These are phyloP conservation scores for Drosophila murphyi DNA, from an alignment of 1,140 invertebrate genomes.

Conservation along the genomic window DNA sequence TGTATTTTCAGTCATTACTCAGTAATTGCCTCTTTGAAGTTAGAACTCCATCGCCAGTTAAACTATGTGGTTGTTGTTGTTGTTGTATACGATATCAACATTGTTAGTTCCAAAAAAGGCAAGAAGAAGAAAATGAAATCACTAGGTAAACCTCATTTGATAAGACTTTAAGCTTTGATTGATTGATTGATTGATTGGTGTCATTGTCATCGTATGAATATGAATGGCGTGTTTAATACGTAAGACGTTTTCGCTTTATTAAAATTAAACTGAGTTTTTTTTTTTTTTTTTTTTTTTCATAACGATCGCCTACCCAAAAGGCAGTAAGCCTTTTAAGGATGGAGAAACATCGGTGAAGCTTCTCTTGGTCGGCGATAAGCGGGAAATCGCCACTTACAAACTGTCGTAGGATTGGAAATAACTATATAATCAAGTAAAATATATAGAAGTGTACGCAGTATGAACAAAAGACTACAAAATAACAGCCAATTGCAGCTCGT, in stretches of 20 bases:
- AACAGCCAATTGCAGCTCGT: slow-evolving; percentile 80
- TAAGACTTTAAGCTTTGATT: slow-evolving; percentile 69
- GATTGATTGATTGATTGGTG: slow-evolving; percentile 48
- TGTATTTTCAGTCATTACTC: slow-evolving; percentile 86
- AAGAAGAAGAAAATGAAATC: slow-evolving; percentile 79
- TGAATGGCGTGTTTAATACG: slow-evolving; percentile 40
- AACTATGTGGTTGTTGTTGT: slow-evolving; percentile 87
- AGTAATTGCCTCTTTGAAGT: slow-evolving; percentile 97
- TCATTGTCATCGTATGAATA: slow-evolving; percentile 45
- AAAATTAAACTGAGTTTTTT: slow-evolving; percentile 10
- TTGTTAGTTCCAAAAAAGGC: slow-evolving; percentile 77
- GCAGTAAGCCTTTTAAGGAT: slow-evolving; percentile 6
- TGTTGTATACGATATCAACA: slow-evolving; percentile 78
- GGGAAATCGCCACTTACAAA: slow-evolving; percentile 15
- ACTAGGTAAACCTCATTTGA: slow-evolving; percentile 78
- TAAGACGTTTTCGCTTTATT: slow-evolving; percentile 29
- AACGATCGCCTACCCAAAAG: not conserved
- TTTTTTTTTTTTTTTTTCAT: not conserved
- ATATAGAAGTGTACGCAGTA: slow-evolving; percentile 42
- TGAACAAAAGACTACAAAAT: slow-evolving; percentile 50
- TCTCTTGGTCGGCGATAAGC: slow-evolving; percentile 18
- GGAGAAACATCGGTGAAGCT: slow-evolving; percentile 42
- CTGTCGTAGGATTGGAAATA: slow-evolving; percentile 6
- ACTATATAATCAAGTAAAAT: slow-evolving; percentile 17
- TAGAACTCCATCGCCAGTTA: slow-evolving; percentile 96